These are phyloP conservation scores for Oxygymnocypris stewartii DNA, from an alignment of 2,113 vertebrate genomes.

Conservation along the genomic window DNA sequence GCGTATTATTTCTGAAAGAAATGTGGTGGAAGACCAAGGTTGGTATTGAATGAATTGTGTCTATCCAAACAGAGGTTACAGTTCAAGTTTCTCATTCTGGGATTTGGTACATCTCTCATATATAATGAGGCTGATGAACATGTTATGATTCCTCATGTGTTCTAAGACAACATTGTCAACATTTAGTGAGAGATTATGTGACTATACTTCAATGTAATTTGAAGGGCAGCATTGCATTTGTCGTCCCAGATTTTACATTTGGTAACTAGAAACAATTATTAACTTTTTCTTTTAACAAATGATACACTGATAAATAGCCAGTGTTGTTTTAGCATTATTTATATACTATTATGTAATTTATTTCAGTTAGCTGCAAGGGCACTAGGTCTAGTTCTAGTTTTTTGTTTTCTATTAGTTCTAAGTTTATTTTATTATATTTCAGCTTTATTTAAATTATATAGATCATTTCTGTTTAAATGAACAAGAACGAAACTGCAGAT, in stretches of 20 bases:
- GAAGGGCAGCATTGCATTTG: no score
- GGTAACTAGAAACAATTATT: no score
- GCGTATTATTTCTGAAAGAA: slow-evolving; percentile 23
- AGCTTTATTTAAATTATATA: neutral
- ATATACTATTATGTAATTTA: no score
- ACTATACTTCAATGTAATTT: neutral
- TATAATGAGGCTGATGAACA: neutral
- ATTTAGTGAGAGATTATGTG: neutral
- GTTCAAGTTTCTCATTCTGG: neutral
- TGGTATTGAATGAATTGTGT: neutral
- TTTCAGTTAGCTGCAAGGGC: no score
- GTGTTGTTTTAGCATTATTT: no score
- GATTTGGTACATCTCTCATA: neutral
- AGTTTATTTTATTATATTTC: neutral
- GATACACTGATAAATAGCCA: no score
- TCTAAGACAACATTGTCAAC: neutral
- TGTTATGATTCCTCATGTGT: neutral
- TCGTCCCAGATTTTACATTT: neutral
- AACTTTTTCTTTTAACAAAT: no score
- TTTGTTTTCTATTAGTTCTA: no score
- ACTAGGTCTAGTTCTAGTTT: no score
- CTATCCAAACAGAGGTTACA: neutral
- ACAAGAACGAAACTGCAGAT: neutral
- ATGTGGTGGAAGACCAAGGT: slow-evolving; percentile 10
- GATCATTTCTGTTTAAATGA: neutral